Conservation (phyloP, 2,888 invertebrate genomes). For the Esperia sulphurella region DNA sequence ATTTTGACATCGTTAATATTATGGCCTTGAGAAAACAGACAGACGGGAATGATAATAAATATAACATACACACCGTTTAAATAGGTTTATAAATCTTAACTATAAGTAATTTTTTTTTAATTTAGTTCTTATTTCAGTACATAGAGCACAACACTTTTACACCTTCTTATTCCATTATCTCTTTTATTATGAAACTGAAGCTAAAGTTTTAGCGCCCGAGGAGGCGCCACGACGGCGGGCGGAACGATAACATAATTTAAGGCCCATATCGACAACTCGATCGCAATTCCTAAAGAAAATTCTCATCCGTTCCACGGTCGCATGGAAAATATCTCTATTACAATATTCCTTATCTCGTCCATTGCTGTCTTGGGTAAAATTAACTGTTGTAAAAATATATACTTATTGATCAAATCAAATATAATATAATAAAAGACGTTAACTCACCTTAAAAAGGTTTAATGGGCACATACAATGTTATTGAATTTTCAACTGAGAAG, state of each 20-base stretch:
- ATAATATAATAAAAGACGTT: slow-evolving; percentile 5
- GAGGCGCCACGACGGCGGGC: slow-evolving; percentile 25
- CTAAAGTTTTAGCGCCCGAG: slow-evolving; percentile 23
- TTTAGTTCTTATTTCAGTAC: no score
- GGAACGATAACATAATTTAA: slow-evolving; percentile 54
- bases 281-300: slow-evolving; percentile 35
- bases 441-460: slow-evolving; percentile 16
- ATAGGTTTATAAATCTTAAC: no score
- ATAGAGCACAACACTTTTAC: background rate
- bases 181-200: background rate
- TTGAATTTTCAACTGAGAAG: background rate
- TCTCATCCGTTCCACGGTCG: slow-evolving; percentile 25
- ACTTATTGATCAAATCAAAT: slow-evolving; percentile 28
- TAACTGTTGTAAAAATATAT: slow-evolving; percentile 47
- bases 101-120: no score
- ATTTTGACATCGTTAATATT: no score
- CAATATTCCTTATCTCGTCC: slow-evolving; percentile 40
- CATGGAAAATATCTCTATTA: slow-evolving; percentile 38
- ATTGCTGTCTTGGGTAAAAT: slow-evolving; percentile 52
- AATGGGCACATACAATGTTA: background rate
- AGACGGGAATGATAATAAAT: no score
- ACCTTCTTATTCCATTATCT: background rate
- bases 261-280: slow-evolving; percentile 45
- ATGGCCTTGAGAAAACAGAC: no score
- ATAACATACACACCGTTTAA: no score